Conservation (phyloP, 2,888 invertebrate genomes). For the Arge pagana region DNA sequence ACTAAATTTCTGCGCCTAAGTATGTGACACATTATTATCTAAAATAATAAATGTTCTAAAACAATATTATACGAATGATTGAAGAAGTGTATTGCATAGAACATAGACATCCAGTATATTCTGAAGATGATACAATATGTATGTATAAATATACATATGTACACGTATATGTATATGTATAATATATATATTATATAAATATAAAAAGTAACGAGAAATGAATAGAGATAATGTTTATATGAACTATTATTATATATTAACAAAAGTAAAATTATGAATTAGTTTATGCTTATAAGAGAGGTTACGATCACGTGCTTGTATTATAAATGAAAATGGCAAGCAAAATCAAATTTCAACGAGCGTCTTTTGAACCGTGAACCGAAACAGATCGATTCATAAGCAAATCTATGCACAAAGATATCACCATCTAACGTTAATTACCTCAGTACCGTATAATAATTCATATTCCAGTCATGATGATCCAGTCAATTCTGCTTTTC, state of each 20-base stretch:
- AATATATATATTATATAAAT: slow-evolving; percentile 42
- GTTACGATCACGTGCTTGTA: slow-evolving; percentile 51
- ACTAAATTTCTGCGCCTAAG: slow-evolving; percentile 11
- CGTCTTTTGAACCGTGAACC: slow-evolving; percentile 8
- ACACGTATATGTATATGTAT: slow-evolving; percentile 37
- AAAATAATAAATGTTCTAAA: slow-evolving; percentile 17
- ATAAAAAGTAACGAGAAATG: slow-evolving; percentile 41
- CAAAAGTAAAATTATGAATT: slow-evolving; percentile 50
- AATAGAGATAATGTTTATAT: slow-evolving; percentile 56
- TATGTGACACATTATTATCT: slow-evolving; percentile 17
- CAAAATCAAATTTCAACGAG: slow-evolving; percentile 1
- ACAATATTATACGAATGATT: slow-evolving; percentile 15
- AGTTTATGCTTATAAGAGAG: slow-evolving; percentile 53
- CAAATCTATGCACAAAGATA: slow-evolving; percentile 8
- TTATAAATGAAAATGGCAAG: slow-evolving; percentile 24
- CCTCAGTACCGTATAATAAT: neutral
- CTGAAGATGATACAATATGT: slow-evolving; percentile 12
- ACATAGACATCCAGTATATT: slow-evolving; percentile 19
- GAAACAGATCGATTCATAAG: neutral
- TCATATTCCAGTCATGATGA: too few species aligned
- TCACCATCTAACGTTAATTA: neutral
- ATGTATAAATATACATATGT: slow-evolving; percentile 9
- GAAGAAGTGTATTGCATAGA: slow-evolving; percentile 19
- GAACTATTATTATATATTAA: slow-evolving; percentile 51
- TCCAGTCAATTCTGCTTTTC: too few species aligned